Evolutionary conservation across 1,140 invertebrate species (phyloP).

Genomic region (Pseudachorutes palmiensis): DNA sequence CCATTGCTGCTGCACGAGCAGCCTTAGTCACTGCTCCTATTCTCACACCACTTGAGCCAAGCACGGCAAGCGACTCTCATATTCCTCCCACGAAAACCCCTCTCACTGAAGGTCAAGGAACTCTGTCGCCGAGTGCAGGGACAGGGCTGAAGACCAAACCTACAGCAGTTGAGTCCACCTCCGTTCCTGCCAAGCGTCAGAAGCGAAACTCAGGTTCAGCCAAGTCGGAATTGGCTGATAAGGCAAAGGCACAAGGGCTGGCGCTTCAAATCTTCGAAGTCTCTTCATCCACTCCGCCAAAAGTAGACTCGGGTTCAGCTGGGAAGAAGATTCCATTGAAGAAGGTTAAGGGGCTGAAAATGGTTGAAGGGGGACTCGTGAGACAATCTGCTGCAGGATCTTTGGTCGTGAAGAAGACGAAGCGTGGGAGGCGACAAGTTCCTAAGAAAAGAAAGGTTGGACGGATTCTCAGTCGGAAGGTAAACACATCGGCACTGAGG

Average conservation of each 20-base stretch:
- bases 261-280: constrained; percentile 35
- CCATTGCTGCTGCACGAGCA: not conserved
- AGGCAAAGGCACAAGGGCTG: not conserved
- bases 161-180: no score
- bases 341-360: not conserved
- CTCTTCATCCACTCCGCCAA: constrained; percentile 29
- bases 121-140: no score
- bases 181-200: not conserved
- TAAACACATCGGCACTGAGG: no score
- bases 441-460: no score
- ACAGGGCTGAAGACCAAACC: no score
- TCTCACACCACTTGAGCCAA: not conserved
- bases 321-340: no score
- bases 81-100: not conserved
- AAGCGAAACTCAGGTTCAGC: not conserved
- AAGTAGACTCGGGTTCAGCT: not conserved
- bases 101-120: no score
- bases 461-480: no score
- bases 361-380: no score
- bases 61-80: not conserved
- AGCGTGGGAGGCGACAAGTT: no score
- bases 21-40: not conserved
- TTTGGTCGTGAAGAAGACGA: no score
- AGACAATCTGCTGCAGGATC: no score
- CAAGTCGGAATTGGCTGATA: not conserved